These are phyloP conservation scores for Osmerus eperlanus DNA, from an alignment of 2,113 vertebrate genomes.

Conservation along the genomic window DNA sequence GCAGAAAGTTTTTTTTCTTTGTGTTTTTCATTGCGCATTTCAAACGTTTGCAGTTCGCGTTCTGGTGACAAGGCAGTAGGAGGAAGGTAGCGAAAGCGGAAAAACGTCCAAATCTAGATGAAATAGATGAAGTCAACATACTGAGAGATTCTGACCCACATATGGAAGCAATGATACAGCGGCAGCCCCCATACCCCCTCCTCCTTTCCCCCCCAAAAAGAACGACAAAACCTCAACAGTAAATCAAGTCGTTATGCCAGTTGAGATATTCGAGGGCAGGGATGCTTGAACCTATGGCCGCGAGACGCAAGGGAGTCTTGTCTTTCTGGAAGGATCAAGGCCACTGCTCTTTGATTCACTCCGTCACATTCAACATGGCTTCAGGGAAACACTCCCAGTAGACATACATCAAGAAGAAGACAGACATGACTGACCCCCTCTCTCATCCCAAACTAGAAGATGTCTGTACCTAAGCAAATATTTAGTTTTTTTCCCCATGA, in stretches of 20 bases:
- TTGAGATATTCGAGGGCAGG: conserved; percentile 4
- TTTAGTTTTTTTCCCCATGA: background rate
- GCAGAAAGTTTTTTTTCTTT: no score
- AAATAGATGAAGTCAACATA: background rate
- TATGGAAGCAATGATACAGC: conserved; percentile 3
- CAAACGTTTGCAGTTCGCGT: background rate
- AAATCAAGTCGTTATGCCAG: conserved; percentile 2
- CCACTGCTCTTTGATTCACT: conserved; percentile 23
- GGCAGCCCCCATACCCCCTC: background rate
- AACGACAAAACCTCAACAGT: background rate
- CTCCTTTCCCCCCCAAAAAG: no score
- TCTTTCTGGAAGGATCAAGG: conserved; percentile 7
- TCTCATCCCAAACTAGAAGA: background rate
- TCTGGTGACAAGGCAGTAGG: background rate
- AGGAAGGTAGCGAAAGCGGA: background rate
- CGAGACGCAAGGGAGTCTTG: background rate
- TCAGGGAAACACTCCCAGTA: conserved; percentile 9
- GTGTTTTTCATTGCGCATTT: no score
- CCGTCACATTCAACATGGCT: conserved; percentile 20
- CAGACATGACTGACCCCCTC: background rate
- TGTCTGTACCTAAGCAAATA: conserved; percentile 3
- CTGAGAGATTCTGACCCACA: background rate
- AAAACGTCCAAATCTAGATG: background rate
- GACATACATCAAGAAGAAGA: conserved; percentile 24
- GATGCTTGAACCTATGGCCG: background rate